These are phyloP conservation scores for Malurus leucopterus DNA, from an alignment of 2,797 vertebrate species.

Conservation along the genomic window DNA sequence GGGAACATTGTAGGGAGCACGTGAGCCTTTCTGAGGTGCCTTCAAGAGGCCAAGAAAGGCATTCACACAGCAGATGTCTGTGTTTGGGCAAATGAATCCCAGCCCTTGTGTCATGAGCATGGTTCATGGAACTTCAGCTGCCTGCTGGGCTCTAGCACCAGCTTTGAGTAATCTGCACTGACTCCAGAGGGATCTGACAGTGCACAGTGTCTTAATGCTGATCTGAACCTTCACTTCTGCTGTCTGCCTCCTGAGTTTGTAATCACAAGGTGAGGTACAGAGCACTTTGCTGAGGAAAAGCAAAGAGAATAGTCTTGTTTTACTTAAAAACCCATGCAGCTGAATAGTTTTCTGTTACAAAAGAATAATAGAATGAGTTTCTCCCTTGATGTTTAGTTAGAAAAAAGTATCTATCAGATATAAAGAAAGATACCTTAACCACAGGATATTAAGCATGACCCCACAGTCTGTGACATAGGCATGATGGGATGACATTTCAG, in stretches of 20 bases:
- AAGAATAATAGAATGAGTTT: background rate
- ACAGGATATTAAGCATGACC: background rate
- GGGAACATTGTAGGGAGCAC: background rate
- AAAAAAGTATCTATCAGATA: background rate
- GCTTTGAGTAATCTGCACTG: background rate
- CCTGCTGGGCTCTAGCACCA: background rate
- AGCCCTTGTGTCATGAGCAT: background rate
- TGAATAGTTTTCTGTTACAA: background rate
- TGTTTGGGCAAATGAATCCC: background rate
- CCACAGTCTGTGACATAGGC: background rate
- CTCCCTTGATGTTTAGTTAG: background rate
- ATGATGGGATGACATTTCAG: background rate
- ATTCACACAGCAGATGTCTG: background rate
- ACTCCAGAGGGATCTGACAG: background rate
- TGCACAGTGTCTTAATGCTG: background rate
- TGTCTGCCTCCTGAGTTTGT: background rate
- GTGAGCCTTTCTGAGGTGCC: background rate
- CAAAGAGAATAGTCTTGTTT: background rate
- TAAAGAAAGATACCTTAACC: background rate
- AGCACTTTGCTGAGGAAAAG: background rate
- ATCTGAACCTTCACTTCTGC: background rate
- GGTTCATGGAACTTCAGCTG: background rate
- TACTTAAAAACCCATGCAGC: background rate
- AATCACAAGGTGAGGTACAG: background rate
- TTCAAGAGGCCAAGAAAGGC: background rate